Evolutionary conservation across 2,113 vertebrate genomes (phyloP), one percentile per base, ranked within the genome.

Genomic region (Mormyrus iriodes): DNA sequence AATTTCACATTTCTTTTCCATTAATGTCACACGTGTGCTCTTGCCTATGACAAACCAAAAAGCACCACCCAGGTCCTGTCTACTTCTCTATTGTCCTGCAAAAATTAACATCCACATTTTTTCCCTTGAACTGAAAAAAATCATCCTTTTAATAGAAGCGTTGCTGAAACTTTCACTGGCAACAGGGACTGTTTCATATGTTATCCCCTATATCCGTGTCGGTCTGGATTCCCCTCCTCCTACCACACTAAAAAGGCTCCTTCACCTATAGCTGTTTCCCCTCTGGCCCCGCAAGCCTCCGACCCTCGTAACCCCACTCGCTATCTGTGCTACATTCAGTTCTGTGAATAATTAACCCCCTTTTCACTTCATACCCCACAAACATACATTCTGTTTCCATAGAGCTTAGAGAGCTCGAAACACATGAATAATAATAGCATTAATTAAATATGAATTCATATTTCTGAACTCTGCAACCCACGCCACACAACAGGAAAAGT

Each of bases 401-500:
- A 79, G 73, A 79, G 73, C 35, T 79, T 79, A 79, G 73, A 79
- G 35, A 39, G 6, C 73, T 79, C 73, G 19, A 79, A 79, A 39
- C 39, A 79, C 73, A 79, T 79, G 73, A 79, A 35, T 79, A 79
- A 79, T 42, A 79, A 39, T 69, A 69, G 73, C 39, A 79, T 79
- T 79, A 79, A 35, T 79, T 79, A 79, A 79, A 79, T 35, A 42
- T 79, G 73, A 79, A 79, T 79, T 79, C 35, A 79, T 79, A 79
- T 79, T 79, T 79, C 73, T 39, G 73, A 79, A 39, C 31, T 79
- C 19, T 42, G 17, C 35, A 79, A 19, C 73, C 73, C 35, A 79
- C n/a, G 73, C 73, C 35, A 42, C 31, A 79, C 35, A 42, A 42
- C 73, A 39, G 73, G 73, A 35, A 39, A 79, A 79, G 42, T 17